Evolutionary conservation across 2,113 vertebrate species (phyloP).

Genomic region (Lophura nycthemera): DNA sequence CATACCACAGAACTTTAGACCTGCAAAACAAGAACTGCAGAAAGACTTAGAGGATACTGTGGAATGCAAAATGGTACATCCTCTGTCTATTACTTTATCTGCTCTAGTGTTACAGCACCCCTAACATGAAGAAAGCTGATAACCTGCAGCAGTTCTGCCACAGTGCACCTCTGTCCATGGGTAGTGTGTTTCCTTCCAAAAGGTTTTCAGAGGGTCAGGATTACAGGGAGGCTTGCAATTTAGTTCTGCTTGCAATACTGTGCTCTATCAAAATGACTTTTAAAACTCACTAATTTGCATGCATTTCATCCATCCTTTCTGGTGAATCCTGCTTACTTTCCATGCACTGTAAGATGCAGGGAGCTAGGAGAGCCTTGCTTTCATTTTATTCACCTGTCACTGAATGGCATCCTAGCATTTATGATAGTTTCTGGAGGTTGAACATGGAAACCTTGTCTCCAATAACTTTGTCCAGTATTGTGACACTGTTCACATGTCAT

Average conservation of each 20-base stretch:
- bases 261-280: background rate
- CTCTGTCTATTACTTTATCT: background rate
- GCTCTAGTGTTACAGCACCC: background rate
- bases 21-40: background rate
- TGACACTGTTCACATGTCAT: accelerated
- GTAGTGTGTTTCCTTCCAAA: accelerated
- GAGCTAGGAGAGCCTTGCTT: background rate
- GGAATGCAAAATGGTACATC: background rate
- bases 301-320: background rate
- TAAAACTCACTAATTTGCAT: background rate
- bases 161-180: background rate
- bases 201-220: background rate
- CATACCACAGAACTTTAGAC: background rate
- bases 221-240: background rate
- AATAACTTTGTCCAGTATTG: background rate
- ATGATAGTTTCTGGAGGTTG: background rate
- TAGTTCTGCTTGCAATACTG: background rate
- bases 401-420: background rate
- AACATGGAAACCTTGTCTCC: background rate
- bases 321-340: too few species aligned
- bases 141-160: background rate
- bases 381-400: background rate
- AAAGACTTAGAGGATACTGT: background rate
- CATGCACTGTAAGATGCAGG: background rate
- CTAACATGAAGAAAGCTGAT: background rate